A percentile compares a stretch with the other conserved stretches of the same genome.
Evolutionary conservation across 2,888 invertebrate genomes (phyloP).

Genomic region (Dryadula phaetusa): DNA sequence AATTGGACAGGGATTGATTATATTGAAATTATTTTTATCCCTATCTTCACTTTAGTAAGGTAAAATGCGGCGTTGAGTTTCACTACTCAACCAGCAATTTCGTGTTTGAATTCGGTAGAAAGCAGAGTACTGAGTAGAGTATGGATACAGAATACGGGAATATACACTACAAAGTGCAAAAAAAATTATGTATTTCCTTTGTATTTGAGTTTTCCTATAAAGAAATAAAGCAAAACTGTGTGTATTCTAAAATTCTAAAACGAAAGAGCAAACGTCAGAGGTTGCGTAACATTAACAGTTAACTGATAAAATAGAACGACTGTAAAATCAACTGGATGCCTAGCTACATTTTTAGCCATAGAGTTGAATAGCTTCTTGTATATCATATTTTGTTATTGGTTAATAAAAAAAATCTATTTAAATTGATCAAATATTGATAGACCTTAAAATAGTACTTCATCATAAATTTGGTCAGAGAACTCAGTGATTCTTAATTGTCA

Average conservation of each 20-base stretch:
- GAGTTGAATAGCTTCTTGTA: neutral
- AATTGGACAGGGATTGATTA: too few relatives aligned
- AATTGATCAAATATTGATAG: neutral
- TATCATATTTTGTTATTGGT: neutral
- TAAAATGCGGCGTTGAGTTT: too few relatives aligned
- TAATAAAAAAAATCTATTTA: neutral
- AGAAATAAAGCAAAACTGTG: neutral
- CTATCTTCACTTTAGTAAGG: too few relatives aligned
- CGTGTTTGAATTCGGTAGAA: too few relatives aligned
- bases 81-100: too few relatives aligned
- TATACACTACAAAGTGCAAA: too few relatives aligned
- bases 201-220: too few relatives aligned
- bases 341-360: conserved; percentile 25
- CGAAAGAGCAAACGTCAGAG: conserved; percentile 13
- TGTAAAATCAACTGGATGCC: conserved; percentile 24
- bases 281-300: conserved; percentile 19
- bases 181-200: too few relatives aligned
- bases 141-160: too few relatives aligned
- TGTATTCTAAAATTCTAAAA: neutral
- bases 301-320: conserved; percentile 13
- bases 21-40: too few relatives aligned
- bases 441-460: neutral
- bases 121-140: too few relatives aligned
- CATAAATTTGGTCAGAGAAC: neutral
- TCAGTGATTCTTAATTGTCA: too few relatives aligned